These are phyloP conservation scores for Drosophila niveifrons DNA, from an alignment of 2,888 invertebrate species.

Conservation along the genomic window DNA sequence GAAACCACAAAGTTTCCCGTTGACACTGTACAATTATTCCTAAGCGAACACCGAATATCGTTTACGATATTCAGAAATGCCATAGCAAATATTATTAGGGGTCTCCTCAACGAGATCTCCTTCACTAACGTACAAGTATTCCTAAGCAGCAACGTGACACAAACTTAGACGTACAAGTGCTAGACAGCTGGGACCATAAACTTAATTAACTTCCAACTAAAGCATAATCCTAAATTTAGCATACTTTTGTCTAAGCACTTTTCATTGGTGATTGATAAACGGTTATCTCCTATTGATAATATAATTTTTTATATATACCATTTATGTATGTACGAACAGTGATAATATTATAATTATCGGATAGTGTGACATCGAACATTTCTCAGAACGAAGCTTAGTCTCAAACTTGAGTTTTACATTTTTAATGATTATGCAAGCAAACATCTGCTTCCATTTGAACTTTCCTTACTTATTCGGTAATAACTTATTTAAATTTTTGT, in stretches of 20 bases:
- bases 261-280: neutral
- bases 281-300: neutral
- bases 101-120: neutral
- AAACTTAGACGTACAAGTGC: constrained; percentile 35
- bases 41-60: constrained; percentile 17
- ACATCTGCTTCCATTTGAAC: neutral
- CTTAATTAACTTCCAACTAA: constrained; percentile 8
- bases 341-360: constrained; percentile 27
- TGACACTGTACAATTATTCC: constrained; percentile 52
- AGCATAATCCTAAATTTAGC: neutral
- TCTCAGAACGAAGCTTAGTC: neutral
- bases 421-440: neutral
- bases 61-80: constrained; percentile 18
- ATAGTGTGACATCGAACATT: constrained; percentile 7
- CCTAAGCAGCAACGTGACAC: constrained; percentile 55
- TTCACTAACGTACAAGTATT: constrained; percentile 59
- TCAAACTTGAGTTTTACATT: neutral
- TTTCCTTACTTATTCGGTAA: neutral
- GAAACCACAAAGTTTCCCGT: neutral
- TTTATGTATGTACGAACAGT: constrained; percentile 6
- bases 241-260: constrained; percentile 1
- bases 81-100: constrained; percentile 11
- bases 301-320: neutral
- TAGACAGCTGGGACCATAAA: constrained; percentile 41
- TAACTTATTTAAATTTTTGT: too few species aligned